phyloP scores from a whole-genome alignment of 2,888 invertebrate genomes.

The Dendrolimus pini region DNA sequence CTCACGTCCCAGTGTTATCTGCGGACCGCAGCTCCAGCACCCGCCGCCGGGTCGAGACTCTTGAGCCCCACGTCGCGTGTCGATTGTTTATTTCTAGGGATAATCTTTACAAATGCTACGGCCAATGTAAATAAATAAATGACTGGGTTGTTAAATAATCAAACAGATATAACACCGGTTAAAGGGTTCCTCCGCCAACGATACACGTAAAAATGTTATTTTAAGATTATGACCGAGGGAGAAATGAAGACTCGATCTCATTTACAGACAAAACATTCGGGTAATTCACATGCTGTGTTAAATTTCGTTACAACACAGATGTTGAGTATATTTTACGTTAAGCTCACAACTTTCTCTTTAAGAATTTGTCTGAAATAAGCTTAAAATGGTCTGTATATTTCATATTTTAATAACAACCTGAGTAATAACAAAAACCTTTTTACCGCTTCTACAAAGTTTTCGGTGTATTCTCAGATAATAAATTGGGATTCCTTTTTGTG shows the following conservation, averaged over 20 bases:
- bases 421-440: not conserved
- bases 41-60: slow-evolving; percentile 13
- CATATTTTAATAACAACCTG: not conserved
- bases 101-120: slow-evolving; percentile 47
- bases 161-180: slow-evolving; percentile 4
- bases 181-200: not conserved
- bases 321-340: not conserved
- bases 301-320: not conserved
- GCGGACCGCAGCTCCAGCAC: slow-evolving; percentile 27
- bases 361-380: not conserved
- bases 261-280: not conserved
- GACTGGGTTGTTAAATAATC: slow-evolving; percentile 14
- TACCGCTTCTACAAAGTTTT: not conserved
- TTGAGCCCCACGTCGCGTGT: slow-evolving; percentile 21
- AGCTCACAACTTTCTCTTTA: not conserved
- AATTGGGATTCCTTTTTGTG: not conserved
- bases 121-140: slow-evolving; percentile 26
- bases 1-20: slow-evolving; percentile 54
- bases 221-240: not conserved
- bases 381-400: not conserved
- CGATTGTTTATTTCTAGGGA: slow-evolving; percentile 55
- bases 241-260: not conserved
- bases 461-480: not conserved
- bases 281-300: not conserved
- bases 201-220: not conserved